phyloP scores from a whole-genome alignment of 2,113 vertebrate genomes.

The Melanostigma gelatinosum region DNA sequence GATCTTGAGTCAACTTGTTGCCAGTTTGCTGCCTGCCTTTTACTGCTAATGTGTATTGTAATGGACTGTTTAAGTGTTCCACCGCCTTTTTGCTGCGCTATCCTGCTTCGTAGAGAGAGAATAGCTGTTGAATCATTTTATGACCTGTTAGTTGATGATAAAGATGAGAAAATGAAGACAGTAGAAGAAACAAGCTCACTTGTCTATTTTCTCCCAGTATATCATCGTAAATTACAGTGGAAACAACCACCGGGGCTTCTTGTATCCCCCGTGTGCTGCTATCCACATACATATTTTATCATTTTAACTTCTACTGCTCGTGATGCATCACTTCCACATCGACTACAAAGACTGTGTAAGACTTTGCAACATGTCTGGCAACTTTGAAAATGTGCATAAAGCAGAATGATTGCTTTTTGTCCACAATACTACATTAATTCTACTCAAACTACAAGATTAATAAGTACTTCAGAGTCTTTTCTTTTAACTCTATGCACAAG shows the following conservation, averaged over 20 bases:
- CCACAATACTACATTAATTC: neutral
- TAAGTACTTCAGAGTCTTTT: neutral
- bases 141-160: constrained; percentile 11
- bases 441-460: neutral
- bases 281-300: constrained; percentile 37
- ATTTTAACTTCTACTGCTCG: neutral
- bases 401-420: neutral
- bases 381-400: constrained; percentile 1
- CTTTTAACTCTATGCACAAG: neutral
- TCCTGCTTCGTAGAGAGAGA: constrained; percentile 12
- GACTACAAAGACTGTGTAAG: neutral
- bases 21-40: constrained; percentile 27
- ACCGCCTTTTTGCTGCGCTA: constrained; percentile 13
- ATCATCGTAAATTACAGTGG: neutral
- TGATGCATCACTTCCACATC: neutral
- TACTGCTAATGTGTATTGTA: constrained; percentile 4
- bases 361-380: neutral
- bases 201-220: neutral
- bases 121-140: constrained; percentile 13
- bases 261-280: neutral
- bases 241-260: neutral
- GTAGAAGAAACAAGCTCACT: neutral
- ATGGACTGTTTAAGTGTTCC: constrained; percentile 14
- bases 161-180: constrained; percentile 27
- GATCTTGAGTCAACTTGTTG: neutral